Conservation (phyloP, 1,140 invertebrate species). For the Drosophila sechellia region DNA sequence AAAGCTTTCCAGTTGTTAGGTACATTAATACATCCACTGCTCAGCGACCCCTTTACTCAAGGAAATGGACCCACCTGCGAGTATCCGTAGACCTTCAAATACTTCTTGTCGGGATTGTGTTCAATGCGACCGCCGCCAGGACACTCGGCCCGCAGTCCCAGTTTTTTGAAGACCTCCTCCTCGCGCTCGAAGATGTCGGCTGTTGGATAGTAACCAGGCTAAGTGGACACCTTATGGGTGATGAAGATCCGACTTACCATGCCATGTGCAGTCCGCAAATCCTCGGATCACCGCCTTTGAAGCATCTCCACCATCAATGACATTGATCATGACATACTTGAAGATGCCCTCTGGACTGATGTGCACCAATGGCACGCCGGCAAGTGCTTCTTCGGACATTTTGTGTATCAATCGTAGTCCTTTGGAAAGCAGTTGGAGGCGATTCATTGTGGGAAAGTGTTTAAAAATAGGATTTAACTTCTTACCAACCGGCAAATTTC, state of each 20-base stretch:
- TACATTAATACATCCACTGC: too few species aligned
- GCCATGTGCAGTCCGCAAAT: slow-evolving; percentile 88
- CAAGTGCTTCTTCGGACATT: slow-evolving; percentile 73
- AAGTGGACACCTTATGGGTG: neutral
- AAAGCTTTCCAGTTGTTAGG: too few species aligned
- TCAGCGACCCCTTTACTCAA: too few species aligned
- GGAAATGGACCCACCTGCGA: slow-evolving; percentile 86
- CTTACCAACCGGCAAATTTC: slow-evolving; percentile 8
- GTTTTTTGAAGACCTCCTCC: slow-evolving; percentile 57
- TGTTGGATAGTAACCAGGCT: slow-evolving; percentile 50
- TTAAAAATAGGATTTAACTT: neutral
- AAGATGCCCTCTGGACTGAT: slow-evolving; percentile 93
- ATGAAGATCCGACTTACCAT: slow-evolving; percentile 86
- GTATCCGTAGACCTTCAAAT: slow-evolving; percentile 90
- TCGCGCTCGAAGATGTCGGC: slow-evolving; percentile 89
- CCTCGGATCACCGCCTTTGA: slow-evolving; percentile 90
- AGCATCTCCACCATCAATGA: slow-evolving; percentile 84
- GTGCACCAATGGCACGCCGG: slow-evolving; percentile 89
- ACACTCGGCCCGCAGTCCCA: slow-evolving; percentile 88
- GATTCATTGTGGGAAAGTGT: neutral
- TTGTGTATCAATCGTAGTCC: slow-evolving; percentile 32
- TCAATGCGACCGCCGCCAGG: slow-evolving; percentile 92
- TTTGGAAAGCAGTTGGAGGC: neutral
- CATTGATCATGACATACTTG: slow-evolving; percentile 94
- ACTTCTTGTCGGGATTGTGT: slow-evolving; percentile 88